Percentiles rank a stretch among this genome's conserved stretches.
phyloP scores from a whole-genome alignment of 2,888 invertebrate species.

The Nezara viridula region DNA sequence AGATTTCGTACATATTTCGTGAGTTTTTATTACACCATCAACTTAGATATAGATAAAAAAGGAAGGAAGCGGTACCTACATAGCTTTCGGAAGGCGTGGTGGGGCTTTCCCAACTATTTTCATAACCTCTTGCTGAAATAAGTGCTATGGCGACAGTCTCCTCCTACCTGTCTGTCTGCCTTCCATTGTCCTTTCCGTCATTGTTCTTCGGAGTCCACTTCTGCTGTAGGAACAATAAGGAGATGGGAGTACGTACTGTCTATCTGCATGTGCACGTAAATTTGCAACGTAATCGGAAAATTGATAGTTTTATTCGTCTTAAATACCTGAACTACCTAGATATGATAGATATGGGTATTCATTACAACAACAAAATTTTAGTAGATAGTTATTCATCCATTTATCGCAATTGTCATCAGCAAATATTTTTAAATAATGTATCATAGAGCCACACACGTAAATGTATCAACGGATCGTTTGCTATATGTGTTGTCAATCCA shows the following conservation, averaged over 20 bases:
- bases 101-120: background rate
- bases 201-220: background rate
- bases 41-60: background rate
- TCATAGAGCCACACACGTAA: no score
- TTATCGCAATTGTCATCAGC: no score
- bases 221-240: background rate
- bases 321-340: no score
- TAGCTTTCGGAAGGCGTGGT: background rate
- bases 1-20: background rate
- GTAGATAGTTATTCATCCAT: no score
- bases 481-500: no score
- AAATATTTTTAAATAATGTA: no score
- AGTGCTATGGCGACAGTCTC: slow-evolving; percentile 1
- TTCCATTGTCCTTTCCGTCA: background rate
- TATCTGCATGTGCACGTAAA: background rate
- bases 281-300: no score
- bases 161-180: background rate
- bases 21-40: background rate
- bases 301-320: no score
- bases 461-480: no score
- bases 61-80: background rate
- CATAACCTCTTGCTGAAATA: background rate
- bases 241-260: background rate
- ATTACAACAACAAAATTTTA: no score
- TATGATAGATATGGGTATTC: no score